phyloP scores from a whole-genome alignment of 2,888 invertebrate genomes.

The Helicoverpa assulta region DNA sequence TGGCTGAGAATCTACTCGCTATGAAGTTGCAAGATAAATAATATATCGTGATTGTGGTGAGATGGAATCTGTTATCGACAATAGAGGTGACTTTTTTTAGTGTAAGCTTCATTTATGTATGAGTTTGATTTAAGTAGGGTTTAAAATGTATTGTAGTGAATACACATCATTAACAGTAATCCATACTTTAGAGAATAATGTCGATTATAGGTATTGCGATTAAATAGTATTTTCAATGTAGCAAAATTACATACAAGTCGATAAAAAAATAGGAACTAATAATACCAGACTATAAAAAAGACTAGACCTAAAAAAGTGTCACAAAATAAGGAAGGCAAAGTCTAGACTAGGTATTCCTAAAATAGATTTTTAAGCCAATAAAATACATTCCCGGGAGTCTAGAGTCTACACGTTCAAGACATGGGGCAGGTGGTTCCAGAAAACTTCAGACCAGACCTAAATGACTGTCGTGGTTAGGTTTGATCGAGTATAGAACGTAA shows the following conservation, averaged over 20 bases:
- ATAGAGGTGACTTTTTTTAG: too few relatives aligned
- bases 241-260: too few relatives aligned
- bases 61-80: too few relatives aligned
- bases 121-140: too few relatives aligned
- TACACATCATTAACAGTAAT: too few relatives aligned
- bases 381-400: slow-evolving; percentile 40
- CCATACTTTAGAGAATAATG: too few relatives aligned
- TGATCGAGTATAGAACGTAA: slow-evolving; percentile 19
- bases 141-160: too few relatives aligned
- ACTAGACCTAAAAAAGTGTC: slow-evolving; percentile 49
- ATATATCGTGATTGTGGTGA: not conserved
- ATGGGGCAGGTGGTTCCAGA: slow-evolving; percentile 39
- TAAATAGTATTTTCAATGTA: too few relatives aligned
- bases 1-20: slow-evolving; percentile 19
- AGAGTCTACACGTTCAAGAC: slow-evolving; percentile 18
- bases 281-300: slow-evolving; percentile 43
- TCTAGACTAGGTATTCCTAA: slow-evolving; percentile 34
- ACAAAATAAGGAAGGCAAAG: slow-evolving; percentile 15
- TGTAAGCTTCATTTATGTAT: too few relatives aligned
- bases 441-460: slow-evolving; percentile 10
- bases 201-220: too few relatives aligned
- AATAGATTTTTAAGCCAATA: slow-evolving; percentile 42
- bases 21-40: slow-evolving; percentile 17
- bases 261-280: slow-evolving; percentile 27
- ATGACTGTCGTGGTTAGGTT: slow-evolving; percentile 7